Base-by-base conservation (phyloP, 2,113 vertebrate species). In the Thymallus thymallus region DNA sequence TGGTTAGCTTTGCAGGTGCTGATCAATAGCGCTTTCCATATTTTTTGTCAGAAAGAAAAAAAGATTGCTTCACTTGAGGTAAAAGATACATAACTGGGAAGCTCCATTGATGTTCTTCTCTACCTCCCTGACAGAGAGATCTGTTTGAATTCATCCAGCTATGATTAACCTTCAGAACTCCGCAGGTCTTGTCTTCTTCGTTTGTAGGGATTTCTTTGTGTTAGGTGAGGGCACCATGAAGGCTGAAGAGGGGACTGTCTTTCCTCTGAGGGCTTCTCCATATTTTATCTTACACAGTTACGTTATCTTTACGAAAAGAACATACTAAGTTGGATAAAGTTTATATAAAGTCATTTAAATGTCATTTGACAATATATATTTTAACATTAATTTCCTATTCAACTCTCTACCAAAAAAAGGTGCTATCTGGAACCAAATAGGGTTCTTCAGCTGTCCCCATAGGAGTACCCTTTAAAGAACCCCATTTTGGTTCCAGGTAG, bases 11-110 rank as follows among this genome's bases (percentile, higher is more conserved):
- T 82, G 84, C 82, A 85, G 85, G 88, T 86, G 85, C 86, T 86
- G 88, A 85, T 87, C 89, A 91, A 92, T 92, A 92, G 89, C 87
- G 88, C 90, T 90, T 91, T 90, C 89, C 88, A 91, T 76, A 89
- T 88, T 91, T 93, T 90, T 9, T 0, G 5, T 7, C 6, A 84
- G 83, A 76, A 70, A 76, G 83, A 87, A 72, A 64, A 71, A 51
- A 18, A 51, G 48, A 51, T 51, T 14, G 48, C 48, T 51, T 51
- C 48, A 51, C 48, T 51, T 51, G 48, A 18, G 48, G 13, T 18
- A 51, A 51, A 51, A 51, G 48, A 51, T 51, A 51, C 18, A 18
- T 4, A 16, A 51, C 35, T 60, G 61, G 61, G 73, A 51, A 51
- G 16, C 16, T 51, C 41, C 70, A 81, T 74, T 84, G 81, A 88